Evolutionary conservation across 2,888 invertebrate species (phyloP).

Genomic region (Therioaphis trifolii): DNA sequence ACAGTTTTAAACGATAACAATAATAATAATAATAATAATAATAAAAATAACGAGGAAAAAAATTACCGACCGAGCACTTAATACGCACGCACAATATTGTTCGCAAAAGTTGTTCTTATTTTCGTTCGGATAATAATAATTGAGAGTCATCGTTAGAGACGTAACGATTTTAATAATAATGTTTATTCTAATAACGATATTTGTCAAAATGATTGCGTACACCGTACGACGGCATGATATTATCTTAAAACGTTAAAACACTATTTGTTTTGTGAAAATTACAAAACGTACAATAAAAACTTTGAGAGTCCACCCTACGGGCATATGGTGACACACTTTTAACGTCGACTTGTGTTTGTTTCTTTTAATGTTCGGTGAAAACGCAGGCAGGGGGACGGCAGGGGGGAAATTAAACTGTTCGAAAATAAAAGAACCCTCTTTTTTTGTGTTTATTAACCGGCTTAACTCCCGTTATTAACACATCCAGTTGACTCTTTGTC

Average conservation of each 20-base stretch:
- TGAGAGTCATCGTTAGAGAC: neutral
- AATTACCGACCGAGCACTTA: neutral
- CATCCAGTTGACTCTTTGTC: slow-evolving; percentile 62
- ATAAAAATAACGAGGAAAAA: neutral
- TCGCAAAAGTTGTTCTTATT: neutral
- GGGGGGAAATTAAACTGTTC: slow-evolving; percentile 57
- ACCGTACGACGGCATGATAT: neutral
- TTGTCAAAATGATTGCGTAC: neutral
- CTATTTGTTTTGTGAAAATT: slow-evolving; percentile 38
- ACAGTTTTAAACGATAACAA: too few relatives aligned
- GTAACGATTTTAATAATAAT: neutral
- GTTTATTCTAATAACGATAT: slow-evolving; percentile 25
- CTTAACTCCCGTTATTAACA: slow-evolving; percentile 62
- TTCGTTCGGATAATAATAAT: neutral
- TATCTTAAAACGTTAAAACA: slow-evolving; percentile 3
- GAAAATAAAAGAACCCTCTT: slow-evolving; percentile 60
- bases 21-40: neutral
- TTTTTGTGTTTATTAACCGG: slow-evolving; percentile 61
- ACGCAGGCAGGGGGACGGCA: neutral
- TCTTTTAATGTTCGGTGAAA: slow-evolving; percentile 41
- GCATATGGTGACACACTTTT: slow-evolving; percentile 54
- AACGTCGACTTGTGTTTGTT: slow-evolving; percentile 40
- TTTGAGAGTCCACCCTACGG: slow-evolving; percentile 29
- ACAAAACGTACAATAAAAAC: slow-evolving; percentile 19
- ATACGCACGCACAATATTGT: neutral